A percentile compares a stretch with the other conserved stretches of the same genome.
phyloP scores from a whole-genome alignment of 2,113 vertebrate species.

The Brachionichthys hirsutus region DNA sequence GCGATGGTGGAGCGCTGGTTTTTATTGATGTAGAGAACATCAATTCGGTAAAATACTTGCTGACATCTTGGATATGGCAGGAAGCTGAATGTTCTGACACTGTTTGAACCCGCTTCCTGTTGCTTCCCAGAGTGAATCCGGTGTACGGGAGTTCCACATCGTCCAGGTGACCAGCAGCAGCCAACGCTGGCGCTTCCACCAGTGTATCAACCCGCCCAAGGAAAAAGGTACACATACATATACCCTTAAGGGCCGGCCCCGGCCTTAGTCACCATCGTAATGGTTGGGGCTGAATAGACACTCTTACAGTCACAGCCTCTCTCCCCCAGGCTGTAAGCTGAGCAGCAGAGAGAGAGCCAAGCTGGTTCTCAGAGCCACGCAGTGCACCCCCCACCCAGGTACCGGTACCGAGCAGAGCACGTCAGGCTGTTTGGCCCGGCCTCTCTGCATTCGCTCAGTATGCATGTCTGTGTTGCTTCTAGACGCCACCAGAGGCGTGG shows the following conservation, averaged over 20 bases:
- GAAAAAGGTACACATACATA: conserved; percentile 97
- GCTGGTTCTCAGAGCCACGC: conserved; percentile 89
- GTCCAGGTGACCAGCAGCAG: conserved; percentile 95
- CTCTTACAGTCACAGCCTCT: background rate
- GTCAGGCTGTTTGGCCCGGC: no score
- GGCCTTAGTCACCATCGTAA: no score
- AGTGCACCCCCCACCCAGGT: conserved; percentile 86
- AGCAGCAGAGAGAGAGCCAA: conserved; percentile 90
- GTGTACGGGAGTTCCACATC: conserved; percentile 93
- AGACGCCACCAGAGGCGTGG: conserved; percentile 66
- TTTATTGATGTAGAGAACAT: conserved; percentile 97
- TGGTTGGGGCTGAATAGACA: no score
- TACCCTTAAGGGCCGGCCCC: background rate
- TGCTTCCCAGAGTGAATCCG: conserved; percentile 85
- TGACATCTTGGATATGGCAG: no score
- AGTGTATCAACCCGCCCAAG: conserved; percentile 87
- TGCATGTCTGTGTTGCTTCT: conserved; percentile 13
- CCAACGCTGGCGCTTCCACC: conserved; percentile 89
- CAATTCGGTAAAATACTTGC: conserved; percentile 83
- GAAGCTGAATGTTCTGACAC: background rate
- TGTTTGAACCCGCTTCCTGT: background rate
- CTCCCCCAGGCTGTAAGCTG: conserved; percentile 85
- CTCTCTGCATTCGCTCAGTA: no score
- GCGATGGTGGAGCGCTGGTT: conserved; percentile 84
- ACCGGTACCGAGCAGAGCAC: background rate